Evolutionary conservation across 1,140 invertebrate genomes (phyloP).

Genomic region (Druon quercuslanigerum): DNA sequence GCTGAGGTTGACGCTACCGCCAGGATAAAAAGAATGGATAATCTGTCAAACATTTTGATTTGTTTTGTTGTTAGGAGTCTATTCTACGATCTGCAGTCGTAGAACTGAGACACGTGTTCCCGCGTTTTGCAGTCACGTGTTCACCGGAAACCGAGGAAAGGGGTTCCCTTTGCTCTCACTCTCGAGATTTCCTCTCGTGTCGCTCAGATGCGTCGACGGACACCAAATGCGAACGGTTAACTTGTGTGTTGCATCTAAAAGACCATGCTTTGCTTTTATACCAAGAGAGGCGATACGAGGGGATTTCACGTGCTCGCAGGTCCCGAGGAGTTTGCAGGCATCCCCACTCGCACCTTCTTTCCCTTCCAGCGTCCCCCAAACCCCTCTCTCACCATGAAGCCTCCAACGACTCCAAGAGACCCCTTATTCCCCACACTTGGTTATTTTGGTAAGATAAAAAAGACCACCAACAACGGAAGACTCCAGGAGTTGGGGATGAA

Average conservation of each 20-base stretch:
- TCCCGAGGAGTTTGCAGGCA: slow-evolving; percentile 50
- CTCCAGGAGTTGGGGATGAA: slow-evolving; percentile 18
- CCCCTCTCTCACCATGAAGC: slow-evolving; percentile 44
- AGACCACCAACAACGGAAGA: slow-evolving; percentile 32
- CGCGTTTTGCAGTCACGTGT: slow-evolving; percentile 45
- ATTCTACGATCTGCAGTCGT: slow-evolving; percentile 34
- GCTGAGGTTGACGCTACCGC: slow-evolving; percentile 76
- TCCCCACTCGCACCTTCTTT: slow-evolving; percentile 53
- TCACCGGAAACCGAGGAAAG: slow-evolving; percentile 48
- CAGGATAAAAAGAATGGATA: slow-evolving; percentile 48
- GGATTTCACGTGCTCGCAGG: slow-evolving; percentile 62
- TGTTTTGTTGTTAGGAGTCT: background rate
- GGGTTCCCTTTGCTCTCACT: slow-evolving; percentile 42
- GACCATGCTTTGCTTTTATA: slow-evolving; percentile 76
- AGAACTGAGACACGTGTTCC: slow-evolving; percentile 4
- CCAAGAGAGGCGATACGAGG: slow-evolving; percentile 69
- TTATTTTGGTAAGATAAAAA: slow-evolving; percentile 54
- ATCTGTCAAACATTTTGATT: slow-evolving; percentile 51
- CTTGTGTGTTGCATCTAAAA: slow-evolving; percentile 75
- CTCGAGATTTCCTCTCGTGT: slow-evolving; percentile 39
- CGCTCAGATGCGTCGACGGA: slow-evolving; percentile 53
- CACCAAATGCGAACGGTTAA: slow-evolving; percentile 61
- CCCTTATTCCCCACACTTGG: slow-evolving; percentile 47
- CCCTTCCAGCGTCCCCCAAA: slow-evolving; percentile 23
- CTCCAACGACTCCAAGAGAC: slow-evolving; percentile 34